Base-by-base conservation (phyloP, 2,888 invertebrate genomes). In the Habroteleia sp. region DNA sequence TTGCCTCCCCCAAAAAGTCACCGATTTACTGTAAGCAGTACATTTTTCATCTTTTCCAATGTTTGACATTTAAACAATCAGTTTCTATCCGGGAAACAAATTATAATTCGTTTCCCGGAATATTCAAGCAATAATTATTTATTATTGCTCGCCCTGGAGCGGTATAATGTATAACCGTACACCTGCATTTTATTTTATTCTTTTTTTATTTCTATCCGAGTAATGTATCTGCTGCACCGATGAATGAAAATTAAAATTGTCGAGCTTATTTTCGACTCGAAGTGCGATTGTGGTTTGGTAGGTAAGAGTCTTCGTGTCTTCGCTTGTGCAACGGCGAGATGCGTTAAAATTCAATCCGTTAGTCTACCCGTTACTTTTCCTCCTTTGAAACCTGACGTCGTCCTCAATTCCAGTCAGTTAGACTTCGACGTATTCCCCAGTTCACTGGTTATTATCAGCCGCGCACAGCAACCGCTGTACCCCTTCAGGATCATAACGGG, bases 291-390 rank as follows among this genome's bases (percentile, higher is more conserved):
- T 33, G 23, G 42, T 56, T 33, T 56, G 31, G 10, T 60, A 44
- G 46, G 13, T 27, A 60, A 60, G 37, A 46, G 46, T 25, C 11
- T 10, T 11, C 46, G 10, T 37, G 37, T 42, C 44, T 13, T 23
- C 46, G 37, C 27, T 58, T 35, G 25, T 44, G 29, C 39, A 44
- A 29, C 25, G 4, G 13, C 31, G 29, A 58, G 35, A 58, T 58
- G 33, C 33, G 58, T 58, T 58, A 58, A 58, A 58, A 44, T 58
- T 44, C 14, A 58, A 44, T 35, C 58, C 46, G 46, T 58, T 58
- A 58, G 25, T n/a, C 5, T 25, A n/a, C 27, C 60, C 60, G 60
- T 60, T 60, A 60, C 60, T 60, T 44, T 60, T 60, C 60, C 37
- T 60, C 46, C 60, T 60, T 46, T 23, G 37, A 46, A 37, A 37